Evolutionary conservation across 2,797 vertebrate species (phyloP).

Genomic region (Merluccius polli): DNA sequence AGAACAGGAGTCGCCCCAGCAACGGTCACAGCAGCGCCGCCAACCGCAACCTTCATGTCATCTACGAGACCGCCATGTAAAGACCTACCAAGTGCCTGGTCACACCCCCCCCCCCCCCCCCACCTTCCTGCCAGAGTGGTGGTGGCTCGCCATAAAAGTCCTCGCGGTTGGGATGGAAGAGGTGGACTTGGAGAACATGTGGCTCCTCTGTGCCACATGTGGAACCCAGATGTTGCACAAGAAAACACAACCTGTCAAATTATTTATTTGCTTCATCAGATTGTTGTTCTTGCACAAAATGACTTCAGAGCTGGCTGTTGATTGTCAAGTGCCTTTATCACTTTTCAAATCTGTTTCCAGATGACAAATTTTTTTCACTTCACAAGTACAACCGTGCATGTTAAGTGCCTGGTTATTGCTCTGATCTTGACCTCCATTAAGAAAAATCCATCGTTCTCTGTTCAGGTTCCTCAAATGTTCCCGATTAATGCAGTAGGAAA

Average conservation of each 20-base stretch:
- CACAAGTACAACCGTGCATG: background rate
- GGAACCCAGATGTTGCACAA: too few relatives aligned
- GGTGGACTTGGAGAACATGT: too few relatives aligned
- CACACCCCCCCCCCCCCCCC: background rate
- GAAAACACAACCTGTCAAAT: background rate
- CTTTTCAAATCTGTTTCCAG: background rate
- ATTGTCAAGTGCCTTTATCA: background rate
- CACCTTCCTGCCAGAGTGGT: too few relatives aligned
- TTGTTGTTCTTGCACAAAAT: background rate
- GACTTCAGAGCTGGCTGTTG: background rate
- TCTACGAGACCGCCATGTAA: background rate
- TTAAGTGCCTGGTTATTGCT: background rate
- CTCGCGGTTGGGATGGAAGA: too few relatives aligned
- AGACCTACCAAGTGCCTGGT: background rate
- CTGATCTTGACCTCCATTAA: background rate
- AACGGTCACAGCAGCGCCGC: background rate
- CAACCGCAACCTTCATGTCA: background rate
- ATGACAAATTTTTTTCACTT: background rate
- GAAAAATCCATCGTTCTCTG: background rate
- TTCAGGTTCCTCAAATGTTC: background rate
- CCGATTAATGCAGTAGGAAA: background rate
- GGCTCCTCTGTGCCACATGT: too few relatives aligned
- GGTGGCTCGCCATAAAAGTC: too few relatives aligned
- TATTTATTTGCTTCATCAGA: background rate
- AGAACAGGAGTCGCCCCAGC: slow-evolving; percentile 3